Evolutionary conservation across 2,888 invertebrate genomes (phyloP).

Genomic region (Zelleria hepariella): DNA sequence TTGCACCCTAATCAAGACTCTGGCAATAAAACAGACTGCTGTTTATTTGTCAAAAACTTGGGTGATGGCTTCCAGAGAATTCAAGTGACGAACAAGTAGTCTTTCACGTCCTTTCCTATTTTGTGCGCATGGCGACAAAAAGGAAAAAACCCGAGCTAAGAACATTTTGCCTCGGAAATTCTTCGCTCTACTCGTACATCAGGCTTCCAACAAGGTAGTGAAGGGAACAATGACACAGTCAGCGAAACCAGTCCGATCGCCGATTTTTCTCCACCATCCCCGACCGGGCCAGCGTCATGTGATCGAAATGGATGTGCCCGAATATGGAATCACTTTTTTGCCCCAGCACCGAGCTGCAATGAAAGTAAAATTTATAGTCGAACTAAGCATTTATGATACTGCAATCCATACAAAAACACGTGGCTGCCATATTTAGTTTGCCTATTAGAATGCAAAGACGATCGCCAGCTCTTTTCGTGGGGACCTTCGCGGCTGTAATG

Average conservation of each 20-base stretch:
- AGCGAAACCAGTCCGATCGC: conserved; percentile 41
- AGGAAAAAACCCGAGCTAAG: neutral
- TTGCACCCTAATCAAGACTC: too few species aligned
- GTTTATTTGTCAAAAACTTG: too few species aligned
- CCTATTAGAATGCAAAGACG: conserved; percentile 6
- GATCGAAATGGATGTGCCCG: conserved; percentile 17
- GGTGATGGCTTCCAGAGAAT: too few species aligned
- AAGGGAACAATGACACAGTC: conserved; percentile 8
- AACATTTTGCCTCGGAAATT: neutral
- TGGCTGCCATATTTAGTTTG: neutral
- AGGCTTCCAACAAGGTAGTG: neutral
- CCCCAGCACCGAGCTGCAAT: neutral
- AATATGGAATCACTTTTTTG: neutral
- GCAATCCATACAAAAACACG: neutral
- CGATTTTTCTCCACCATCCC: conserved; percentile 54
- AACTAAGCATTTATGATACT: neutral
- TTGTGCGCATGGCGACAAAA: neutral
- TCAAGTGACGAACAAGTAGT: neutral
- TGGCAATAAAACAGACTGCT: too few species aligned
- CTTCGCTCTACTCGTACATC: neutral
- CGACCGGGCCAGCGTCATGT: conserved; percentile 27
- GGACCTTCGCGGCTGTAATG: neutral
- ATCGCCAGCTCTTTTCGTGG: neutral
- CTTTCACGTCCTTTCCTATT: neutral
- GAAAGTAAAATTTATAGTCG: neutral